Conservation (phyloP, 1,140 invertebrate genomes). For the Cydia pomonella region DNA sequence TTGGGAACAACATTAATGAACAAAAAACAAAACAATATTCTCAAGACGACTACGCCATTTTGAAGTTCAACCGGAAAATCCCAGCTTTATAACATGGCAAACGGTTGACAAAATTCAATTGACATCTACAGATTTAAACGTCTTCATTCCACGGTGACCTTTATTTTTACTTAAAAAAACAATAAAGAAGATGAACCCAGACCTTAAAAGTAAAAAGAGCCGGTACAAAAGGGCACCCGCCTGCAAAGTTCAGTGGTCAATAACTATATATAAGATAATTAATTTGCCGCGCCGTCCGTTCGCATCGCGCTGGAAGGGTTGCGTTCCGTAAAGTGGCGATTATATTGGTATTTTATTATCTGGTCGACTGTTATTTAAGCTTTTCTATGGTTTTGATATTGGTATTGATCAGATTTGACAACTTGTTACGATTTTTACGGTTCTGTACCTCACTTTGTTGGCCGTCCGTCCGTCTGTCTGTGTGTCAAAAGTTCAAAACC, state of each 20-base stretch:
- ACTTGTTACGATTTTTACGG: no score
- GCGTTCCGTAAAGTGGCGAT: background rate
- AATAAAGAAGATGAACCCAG: background rate
- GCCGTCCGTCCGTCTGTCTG: no score
- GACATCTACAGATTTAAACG: background rate
- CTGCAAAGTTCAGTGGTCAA: constrained; percentile 9
- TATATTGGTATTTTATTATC: background rate
- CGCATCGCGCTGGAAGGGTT: background rate
- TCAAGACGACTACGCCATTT: no score
- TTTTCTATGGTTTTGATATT: no score
- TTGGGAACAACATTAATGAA: no score
- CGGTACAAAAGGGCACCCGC: no score
- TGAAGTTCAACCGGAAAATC: no score
- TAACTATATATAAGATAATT: background rate
- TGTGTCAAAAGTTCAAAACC: no score
- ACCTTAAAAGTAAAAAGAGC: background rate
- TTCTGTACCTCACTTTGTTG: no score
- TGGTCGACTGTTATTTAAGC: no score
- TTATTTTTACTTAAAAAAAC: background rate
- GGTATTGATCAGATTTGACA: no score
- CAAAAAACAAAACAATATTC: no score
- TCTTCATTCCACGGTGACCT: background rate
- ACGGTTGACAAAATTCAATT: background rate
- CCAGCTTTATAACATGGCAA: background rate
- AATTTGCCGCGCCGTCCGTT: background rate